Evolutionary conservation across 2,797 vertebrate genomes (phyloP).

Genomic region (Myoxocephalus aenaeus): DNA sequence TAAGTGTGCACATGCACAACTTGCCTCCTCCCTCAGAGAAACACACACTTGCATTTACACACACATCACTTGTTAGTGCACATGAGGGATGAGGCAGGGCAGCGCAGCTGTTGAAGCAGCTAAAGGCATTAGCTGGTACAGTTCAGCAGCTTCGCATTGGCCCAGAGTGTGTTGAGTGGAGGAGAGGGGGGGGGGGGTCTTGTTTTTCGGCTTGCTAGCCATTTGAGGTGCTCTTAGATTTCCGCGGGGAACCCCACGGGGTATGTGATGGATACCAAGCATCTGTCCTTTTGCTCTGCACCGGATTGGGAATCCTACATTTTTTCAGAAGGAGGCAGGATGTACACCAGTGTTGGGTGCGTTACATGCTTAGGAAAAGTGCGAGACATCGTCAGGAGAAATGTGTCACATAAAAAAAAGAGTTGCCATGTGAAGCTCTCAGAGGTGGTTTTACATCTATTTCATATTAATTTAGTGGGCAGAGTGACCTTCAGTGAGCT

Average conservation of each 20-base stretch:
- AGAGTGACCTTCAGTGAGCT: slow-evolving; percentile 11
- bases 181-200: slow-evolving; percentile 26
- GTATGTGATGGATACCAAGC: slow-evolving; percentile 62
- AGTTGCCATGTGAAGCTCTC: slow-evolving; percentile 22
- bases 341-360: slow-evolving; percentile 26
- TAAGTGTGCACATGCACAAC: slow-evolving; percentile 26
- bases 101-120: slow-evolving; percentile 76
- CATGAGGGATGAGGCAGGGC: slow-evolving; percentile 42
- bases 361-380: slow-evolving; percentile 33
- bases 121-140: slow-evolving; percentile 66
- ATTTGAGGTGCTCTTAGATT: slow-evolving; percentile 49
- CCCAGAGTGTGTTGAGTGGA: slow-evolving; percentile 8
- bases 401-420: slow-evolving; percentile 28
- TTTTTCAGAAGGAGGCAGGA: slow-evolving; percentile 32
- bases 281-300: slow-evolving; percentile 63
- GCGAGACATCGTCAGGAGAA: slow-evolving; percentile 10
- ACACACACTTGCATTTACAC: slow-evolving; percentile 39
- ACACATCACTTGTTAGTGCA: slow-evolving; percentile 62
- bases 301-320: slow-evolving; percentile 10
- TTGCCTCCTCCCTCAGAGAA: slow-evolving; percentile 32
- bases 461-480: slow-evolving; percentile 10
- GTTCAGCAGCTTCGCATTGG: slow-evolving; percentile 63
- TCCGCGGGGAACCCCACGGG: slow-evolving; percentile 45
- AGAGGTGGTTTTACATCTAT: slow-evolving; percentile 21
- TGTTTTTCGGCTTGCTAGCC: slow-evolving; percentile 57